Evolutionary conservation across 2,797 vertebrate species (phyloP).

Genomic region (Euphonia xanthogaster): DNA sequence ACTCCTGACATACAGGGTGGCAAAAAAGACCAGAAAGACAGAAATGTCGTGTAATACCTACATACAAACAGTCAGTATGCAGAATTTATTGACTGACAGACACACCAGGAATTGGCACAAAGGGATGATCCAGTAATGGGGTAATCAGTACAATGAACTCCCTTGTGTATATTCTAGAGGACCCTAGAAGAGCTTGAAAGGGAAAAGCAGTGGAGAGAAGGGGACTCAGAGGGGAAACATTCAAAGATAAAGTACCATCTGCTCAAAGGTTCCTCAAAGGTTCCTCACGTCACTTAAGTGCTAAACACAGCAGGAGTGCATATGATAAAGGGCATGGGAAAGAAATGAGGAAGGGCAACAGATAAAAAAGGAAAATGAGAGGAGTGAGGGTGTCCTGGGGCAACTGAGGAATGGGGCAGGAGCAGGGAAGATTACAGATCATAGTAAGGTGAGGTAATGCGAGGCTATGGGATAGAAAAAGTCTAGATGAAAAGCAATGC

Average conservation of each 20-base stretch:
- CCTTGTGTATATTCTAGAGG: neutral
- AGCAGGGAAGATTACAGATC: neutral
- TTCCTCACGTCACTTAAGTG: slow-evolving; percentile 41
- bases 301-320: slow-evolving; percentile 24
- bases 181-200: slow-evolving; percentile 26
- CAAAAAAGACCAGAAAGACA: neutral
- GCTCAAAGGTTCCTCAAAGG: slow-evolving; percentile 67
- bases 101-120: neutral
- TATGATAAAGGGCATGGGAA: slow-evolving; percentile 38
- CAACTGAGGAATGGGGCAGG: neutral
- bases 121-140: neutral
- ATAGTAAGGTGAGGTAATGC: accelerated
- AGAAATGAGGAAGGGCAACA: slow-evolving; percentile 7
- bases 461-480: neutral
- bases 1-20: neutral
- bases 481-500: neutral
- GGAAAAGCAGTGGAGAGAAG: slow-evolving; percentile 36
- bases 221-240: slow-evolving; percentile 61
- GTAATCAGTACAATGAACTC: neutral
- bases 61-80: neutral
- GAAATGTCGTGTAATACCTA: neutral
- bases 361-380: neutral
- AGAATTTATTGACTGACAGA: neutral
- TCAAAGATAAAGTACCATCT: slow-evolving; percentile 64
- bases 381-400: neutral